Conservation (phyloP, 2,797 vertebrate genomes). For the Leptodactylus fallax region DNA sequence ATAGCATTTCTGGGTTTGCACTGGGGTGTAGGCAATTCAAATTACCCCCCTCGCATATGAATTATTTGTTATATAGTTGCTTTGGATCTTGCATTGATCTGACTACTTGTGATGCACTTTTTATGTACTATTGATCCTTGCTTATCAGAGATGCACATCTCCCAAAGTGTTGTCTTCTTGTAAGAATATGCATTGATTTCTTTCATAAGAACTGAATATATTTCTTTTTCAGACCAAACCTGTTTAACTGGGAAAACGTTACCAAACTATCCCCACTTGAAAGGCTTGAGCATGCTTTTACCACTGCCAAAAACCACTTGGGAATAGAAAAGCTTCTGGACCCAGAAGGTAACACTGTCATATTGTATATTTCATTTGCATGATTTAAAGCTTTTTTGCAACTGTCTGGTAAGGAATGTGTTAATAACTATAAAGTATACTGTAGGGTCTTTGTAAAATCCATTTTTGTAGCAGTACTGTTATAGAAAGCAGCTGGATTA, state of each 20-base stretch:
- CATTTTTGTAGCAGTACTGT: not conserved
- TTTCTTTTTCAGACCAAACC: conserved; percentile 80
- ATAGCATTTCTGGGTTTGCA: too few relatives aligned
- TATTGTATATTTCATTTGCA: not conserved
- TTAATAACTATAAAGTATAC: conserved; percentile 17
- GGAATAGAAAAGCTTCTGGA: conserved; percentile 93
- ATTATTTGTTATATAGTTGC: too few relatives aligned
- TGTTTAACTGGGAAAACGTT: conserved; percentile 89
- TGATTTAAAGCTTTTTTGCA: not conserved
- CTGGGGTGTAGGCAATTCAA: too few relatives aligned
- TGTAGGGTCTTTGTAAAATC: conserved; percentile 31
- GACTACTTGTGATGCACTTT: too few relatives aligned
- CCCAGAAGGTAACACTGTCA: conserved; percentile 86
- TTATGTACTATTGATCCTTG: not conserved
- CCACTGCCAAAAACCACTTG: conserved; percentile 87
- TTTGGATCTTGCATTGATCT: too few relatives aligned
- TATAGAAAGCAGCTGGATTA: conserved; percentile 33
- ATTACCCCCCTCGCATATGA: too few relatives aligned
- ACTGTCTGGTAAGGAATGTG: not conserved
- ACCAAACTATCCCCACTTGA: conserved; percentile 79
- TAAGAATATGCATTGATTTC: not conserved
- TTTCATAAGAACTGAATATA: not conserved
- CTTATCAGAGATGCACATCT: not conserved
- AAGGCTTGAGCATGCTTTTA: conserved; percentile 92
- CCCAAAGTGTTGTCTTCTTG: not conserved